Conservation (phyloP, 2,888 invertebrate species). For the Ochropleura leucogaster region DNA sequence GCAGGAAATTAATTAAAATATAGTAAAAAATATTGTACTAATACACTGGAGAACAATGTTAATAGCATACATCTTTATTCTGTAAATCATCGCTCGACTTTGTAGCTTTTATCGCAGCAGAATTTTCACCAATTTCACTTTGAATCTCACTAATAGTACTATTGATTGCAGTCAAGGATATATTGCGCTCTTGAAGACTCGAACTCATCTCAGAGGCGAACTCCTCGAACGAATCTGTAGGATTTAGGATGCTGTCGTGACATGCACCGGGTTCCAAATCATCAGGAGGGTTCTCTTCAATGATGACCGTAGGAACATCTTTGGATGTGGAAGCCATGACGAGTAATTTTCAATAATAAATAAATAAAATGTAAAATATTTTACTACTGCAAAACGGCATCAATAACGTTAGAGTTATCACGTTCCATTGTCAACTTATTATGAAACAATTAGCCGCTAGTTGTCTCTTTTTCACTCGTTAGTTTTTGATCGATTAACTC, state of each 20-base stretch:
- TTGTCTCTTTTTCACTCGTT: conserved; percentile 24
- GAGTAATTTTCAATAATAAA: conserved; percentile 47
- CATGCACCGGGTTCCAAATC: conserved; percentile 87
- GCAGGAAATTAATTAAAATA: not conserved
- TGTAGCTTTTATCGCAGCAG: conserved; percentile 73
- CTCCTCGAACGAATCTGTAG: conserved; percentile 93
- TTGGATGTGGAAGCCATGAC: conserved; percentile 86
- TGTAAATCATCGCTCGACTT: conserved; percentile 85
- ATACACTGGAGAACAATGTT: conserved; percentile 5
- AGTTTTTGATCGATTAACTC: not conserved
- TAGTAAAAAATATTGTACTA: not conserved
- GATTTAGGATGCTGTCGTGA: conserved; percentile 92
- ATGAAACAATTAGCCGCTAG: conserved; percentile 1
- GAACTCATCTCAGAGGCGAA: conserved; percentile 92
- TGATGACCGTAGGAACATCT: conserved; percentile 70
- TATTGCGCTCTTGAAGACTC: conserved; percentile 90
- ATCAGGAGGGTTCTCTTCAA: conserved; percentile 72
- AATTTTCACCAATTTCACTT: conserved; percentile 86
- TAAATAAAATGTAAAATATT: conserved; percentile 55
- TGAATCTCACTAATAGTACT: conserved; percentile 91
- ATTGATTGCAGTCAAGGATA: conserved; percentile 87
- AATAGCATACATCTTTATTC: conserved; percentile 81
- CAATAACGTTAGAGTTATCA: conserved; percentile 45
- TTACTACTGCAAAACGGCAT: conserved; percentile 53
- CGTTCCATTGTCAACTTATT: conserved; percentile 22